phyloP scores from a whole-genome alignment of 1,140 invertebrate genomes.

The Bombus superbus region DNA sequence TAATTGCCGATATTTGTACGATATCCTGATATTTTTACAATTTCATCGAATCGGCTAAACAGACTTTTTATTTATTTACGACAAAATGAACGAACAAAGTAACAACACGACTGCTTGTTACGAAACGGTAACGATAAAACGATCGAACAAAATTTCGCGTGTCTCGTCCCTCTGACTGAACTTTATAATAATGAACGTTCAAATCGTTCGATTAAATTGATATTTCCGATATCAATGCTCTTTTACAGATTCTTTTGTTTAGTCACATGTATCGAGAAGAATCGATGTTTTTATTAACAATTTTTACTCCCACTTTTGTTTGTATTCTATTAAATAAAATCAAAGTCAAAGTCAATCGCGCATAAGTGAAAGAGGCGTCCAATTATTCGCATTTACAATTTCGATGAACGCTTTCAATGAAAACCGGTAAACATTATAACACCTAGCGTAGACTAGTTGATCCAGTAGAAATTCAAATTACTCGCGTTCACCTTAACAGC shows the following conservation, averaged over 20 bases:
- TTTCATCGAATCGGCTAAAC: background rate
- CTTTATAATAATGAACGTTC: background rate
- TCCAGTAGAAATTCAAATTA: background rate
- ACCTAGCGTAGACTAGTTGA: background rate
- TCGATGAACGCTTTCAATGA: too few relatives aligned
- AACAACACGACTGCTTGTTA: background rate
- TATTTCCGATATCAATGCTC: background rate
- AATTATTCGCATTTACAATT: too few relatives aligned
- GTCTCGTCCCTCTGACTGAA: background rate
- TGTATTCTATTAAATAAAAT: too few relatives aligned
- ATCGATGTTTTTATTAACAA: background rate
- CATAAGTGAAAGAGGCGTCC: too few relatives aligned
- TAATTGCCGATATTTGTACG: background rate
- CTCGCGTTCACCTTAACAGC: too few relatives aligned
- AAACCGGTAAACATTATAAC: too few relatives aligned
- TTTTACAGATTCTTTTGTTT: background rate
- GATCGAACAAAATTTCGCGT: background rate
- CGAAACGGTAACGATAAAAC: background rate
- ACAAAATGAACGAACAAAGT: background rate
- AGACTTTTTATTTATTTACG: background rate
- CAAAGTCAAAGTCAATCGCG: too few relatives aligned
- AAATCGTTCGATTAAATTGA: background rate
- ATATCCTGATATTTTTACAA: background rate
- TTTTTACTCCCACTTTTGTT: too few relatives aligned
- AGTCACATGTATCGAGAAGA: background rate